phyloP scores from a whole-genome alignment of 1,140 invertebrate genomes.

The Meloidogyne hapla region DNA sequence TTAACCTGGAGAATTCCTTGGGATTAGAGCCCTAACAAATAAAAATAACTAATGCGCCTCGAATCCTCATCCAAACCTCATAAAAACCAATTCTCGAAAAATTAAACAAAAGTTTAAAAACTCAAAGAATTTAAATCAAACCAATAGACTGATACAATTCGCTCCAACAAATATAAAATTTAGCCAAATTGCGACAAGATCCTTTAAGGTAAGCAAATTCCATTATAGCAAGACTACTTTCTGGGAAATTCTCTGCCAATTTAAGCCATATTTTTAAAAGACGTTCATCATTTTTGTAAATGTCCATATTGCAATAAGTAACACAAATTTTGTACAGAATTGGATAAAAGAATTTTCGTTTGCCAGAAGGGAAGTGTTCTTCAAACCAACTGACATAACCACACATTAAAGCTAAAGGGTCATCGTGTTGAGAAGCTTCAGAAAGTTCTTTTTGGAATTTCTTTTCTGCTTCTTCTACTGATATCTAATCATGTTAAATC shows the following conservation, averaged over 20 bases:
- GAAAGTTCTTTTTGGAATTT: slow-evolving; percentile 48
- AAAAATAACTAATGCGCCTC: too few species aligned
- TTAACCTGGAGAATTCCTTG: too few species aligned
- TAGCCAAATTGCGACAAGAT: slow-evolving; percentile 45
- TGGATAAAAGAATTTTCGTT: slow-evolving; percentile 42
- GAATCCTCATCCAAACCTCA: too few species aligned
- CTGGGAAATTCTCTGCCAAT: slow-evolving; percentile 46
- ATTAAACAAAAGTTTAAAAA: too few species aligned
- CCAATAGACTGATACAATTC: slow-evolving; percentile 48
- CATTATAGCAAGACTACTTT: slow-evolving; percentile 45
- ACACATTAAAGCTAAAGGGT: slow-evolving; percentile 40
- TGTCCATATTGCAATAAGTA: slow-evolving; percentile 24
- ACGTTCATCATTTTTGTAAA: slow-evolving; percentile 50
- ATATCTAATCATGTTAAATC: slow-evolving; percentile 8
- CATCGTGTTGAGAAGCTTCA: slow-evolving; percentile 8
- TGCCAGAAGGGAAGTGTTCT: slow-evolving; percentile 47
- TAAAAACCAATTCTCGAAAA: too few species aligned
- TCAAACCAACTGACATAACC: slow-evolving; percentile 41
- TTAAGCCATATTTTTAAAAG: slow-evolving; percentile 46
- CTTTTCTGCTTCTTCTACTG: slow-evolving; percentile 40
- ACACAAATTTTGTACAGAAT: slow-evolving; percentile 50
- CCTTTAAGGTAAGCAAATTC: slow-evolving; percentile 49
- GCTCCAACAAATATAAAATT: slow-evolving; percentile 46
- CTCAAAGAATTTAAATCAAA: slow-evolving; percentile 31
- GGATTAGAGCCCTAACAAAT: too few species aligned